Evolutionary conservation across 2,113 vertebrate genomes (phyloP), one percentile per base, ranked within the genome.

Genomic region (Sander vitreus): DNA sequence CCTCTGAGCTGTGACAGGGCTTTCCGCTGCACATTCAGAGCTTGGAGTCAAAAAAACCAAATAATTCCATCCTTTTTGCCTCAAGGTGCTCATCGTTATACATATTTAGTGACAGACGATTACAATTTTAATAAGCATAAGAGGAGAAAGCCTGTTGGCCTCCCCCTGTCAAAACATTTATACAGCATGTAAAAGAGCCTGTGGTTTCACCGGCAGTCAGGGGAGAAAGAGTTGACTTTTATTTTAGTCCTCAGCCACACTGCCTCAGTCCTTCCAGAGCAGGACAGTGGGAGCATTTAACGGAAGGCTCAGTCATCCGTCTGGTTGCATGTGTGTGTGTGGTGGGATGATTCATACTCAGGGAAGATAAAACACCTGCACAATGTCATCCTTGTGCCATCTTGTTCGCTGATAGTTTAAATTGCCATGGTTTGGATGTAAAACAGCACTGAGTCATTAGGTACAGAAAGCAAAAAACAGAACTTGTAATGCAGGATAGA

Each of bases 81-180:
- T 78, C 59, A 69, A 85, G 84, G 78, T 78, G 78, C 78, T 89
- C 76, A 73, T 90, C 85, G 54, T 84, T 85, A 55, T 78, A 88
- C 87, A 68, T 78, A 87, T 93, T 92, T 92, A 89, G 85, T 86
- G 71, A 90, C 57, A 65, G 77, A 79, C 67, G 62, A 90, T 91
- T 93, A 76, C 51, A 19, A 51, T 85, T 92, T 93, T 90, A 94
- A 91, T 85, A 90, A 88, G 88, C 65, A 67, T 82, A 33, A 91
- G 87, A 89, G 73, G 71, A 79, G 86, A 91, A 86, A 85, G 80
- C 68, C 76, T 74, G 84, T 87, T 78, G 86, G 87, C 73, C 69
- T 86, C 65, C 68, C 33, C 63, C 63, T 79, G 92, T 92, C 84
- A 84, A 94, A 95, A 94, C 93, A 94, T 93, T 95, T 93, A 86